Conservation (phyloP, 2,113 vertebrate genomes). For the Saimiri boliviensis region DNA sequence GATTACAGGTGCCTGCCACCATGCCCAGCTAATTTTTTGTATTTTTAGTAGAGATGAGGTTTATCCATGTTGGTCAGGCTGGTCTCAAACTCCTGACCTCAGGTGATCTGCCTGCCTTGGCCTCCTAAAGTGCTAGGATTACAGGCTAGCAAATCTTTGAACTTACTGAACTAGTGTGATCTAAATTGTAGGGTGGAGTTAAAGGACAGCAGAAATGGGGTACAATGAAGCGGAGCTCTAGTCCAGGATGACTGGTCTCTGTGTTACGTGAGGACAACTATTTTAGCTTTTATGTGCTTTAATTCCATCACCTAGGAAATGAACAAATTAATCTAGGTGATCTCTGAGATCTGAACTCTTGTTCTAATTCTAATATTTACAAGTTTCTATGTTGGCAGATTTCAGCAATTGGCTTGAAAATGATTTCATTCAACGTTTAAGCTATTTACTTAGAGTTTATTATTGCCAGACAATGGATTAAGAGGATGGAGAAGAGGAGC, state of each 20-base stretch:
- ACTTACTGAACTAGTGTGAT: not conserved
- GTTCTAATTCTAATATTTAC: not conserved
- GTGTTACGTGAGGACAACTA: not conserved
- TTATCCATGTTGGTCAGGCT: too few species aligned
- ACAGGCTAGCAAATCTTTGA: not conserved
- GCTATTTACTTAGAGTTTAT: not conserved
- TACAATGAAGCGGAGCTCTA: not conserved
- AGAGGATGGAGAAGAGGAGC: not conserved
- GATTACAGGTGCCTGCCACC: too few species aligned
- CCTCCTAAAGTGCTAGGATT: too few species aligned
- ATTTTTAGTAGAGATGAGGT: too few species aligned
- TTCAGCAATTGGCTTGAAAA: not conserved
- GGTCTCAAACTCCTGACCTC: too few species aligned
- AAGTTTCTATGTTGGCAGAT: not conserved
- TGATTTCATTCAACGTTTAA: not conserved
- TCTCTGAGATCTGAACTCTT: not conserved
- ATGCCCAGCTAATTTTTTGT: too few species aligned
- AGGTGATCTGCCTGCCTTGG: too few species aligned
- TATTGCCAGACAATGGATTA: not conserved
- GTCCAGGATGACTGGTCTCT: not conserved
- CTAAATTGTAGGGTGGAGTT: not conserved
- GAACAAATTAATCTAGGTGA: not conserved
- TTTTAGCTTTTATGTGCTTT: not conserved
- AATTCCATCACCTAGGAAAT: not conserved
- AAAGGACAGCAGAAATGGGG: not conserved